Conservation (phyloP, 2,113 vertebrate species). For the Sus scrofa region T2T-Sscrofa CM000821.6:49378001-49378500, state of each 20-base stretch:
- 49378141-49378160: neutral
- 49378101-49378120: neutral
- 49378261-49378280: slow-evolving; percentile 27
- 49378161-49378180: neutral
- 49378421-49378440: slow-evolving; percentile 73
- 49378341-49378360: slow-evolving; percentile 3
- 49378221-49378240: neutral
- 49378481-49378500: slow-evolving; percentile 73
- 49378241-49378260: neutral
- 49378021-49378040: neutral
- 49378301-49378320: slow-evolving; percentile 33
- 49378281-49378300: neutral
- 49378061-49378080: slow-evolving; percentile 20
- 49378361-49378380: slow-evolving; percentile 81
- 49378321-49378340: slow-evolving; percentile 27
- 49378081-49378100: neutral
- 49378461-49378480: slow-evolving; percentile 74
- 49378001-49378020: neutral
- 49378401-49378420: slow-evolving; percentile 75
- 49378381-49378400: slow-evolving; percentile 61
- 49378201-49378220: neutral
- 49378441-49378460: slow-evolving; percentile 68
- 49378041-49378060: neutral
- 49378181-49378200: neutral
- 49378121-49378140: neutral